Evolutionary conservation across 2,797 vertebrate genomes (phyloP).

Genomic region (Phaenicophaeus curvirostris): DNA sequence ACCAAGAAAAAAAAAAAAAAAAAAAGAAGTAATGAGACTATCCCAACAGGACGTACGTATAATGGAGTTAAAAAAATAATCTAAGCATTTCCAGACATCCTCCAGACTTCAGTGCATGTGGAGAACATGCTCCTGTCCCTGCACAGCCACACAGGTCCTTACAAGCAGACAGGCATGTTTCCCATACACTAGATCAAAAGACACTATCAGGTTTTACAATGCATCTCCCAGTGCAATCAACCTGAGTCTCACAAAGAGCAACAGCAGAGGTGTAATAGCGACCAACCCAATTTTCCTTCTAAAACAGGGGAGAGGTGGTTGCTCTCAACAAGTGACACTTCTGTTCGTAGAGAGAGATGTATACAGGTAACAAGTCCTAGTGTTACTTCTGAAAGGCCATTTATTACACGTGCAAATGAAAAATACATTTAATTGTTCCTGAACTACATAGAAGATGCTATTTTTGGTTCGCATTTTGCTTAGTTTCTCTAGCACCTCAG

Average conservation of each 20-base stretch:
- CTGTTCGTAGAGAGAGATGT: not conserved
- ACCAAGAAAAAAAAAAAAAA: not conserved
- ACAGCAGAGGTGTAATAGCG: not conserved
- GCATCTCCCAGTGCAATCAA: not conserved
- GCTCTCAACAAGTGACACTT: not conserved
- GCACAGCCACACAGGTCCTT: not conserved
- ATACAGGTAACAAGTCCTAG: not conserved
- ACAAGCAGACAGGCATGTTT: not conserved
- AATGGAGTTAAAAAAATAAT: not conserved
- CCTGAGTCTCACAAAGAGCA: not conserved
- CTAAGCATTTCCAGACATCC: constrained; percentile 2
- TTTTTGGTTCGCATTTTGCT: not conserved
- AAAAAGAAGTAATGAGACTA: not conserved
- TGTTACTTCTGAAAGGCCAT: not conserved
- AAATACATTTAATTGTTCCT: not conserved
- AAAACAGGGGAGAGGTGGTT: not conserved
- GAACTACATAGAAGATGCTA: not conserved
- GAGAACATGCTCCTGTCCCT: not conserved
- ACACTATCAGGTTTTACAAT: constrained; percentile 4
- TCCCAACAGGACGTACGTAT: not conserved
- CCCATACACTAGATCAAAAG: not conserved
- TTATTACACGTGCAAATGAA: rapidly evolving
- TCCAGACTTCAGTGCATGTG: not conserved
- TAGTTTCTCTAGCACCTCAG: rapidly evolving
- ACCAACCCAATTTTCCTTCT: not conserved